Evolutionary conservation across 1,140 invertebrate species (phyloP).

Genomic region (Drosophila miranda): DNA sequence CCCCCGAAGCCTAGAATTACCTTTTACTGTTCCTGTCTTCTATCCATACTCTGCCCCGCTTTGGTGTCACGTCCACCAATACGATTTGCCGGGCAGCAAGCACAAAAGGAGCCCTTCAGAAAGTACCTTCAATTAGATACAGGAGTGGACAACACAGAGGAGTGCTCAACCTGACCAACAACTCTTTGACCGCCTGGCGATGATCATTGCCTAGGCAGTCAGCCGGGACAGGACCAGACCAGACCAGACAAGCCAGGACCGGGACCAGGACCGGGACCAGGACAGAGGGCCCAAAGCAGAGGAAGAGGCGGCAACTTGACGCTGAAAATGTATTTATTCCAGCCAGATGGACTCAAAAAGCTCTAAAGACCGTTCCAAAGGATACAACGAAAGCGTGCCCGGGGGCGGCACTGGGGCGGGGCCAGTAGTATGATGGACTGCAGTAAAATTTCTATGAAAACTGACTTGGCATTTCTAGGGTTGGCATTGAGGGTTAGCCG

Average conservation of each 20-base stretch:
- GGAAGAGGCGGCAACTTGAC: conserved; percentile 13
- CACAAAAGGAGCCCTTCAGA: too few relatives aligned
- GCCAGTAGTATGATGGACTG: conserved; percentile 38
- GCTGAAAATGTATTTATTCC: conserved; percentile 73
- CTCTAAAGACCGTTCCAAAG: conserved; percentile 55
- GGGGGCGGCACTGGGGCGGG: background rate
- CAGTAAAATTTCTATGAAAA: conserved; percentile 68
- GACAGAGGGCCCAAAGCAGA: too few relatives aligned
- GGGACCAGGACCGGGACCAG: background rate
- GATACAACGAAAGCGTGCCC: background rate
- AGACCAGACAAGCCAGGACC: background rate
- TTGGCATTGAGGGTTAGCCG: conserved; percentile 62
- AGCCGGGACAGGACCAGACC: conserved; percentile 1
- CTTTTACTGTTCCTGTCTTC: too few relatives aligned
- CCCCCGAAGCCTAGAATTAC: too few relatives aligned
- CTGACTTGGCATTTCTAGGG: conserved; percentile 43
- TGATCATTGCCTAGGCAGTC: background rate
- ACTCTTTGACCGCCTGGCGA: too few relatives aligned
- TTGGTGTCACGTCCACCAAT: too few relatives aligned
- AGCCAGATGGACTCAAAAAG: conserved; percentile 71
- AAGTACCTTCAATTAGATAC: too few relatives aligned
- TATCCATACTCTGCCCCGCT: too few relatives aligned
- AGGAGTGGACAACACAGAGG: too few relatives aligned
- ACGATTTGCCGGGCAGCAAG: too few relatives aligned
- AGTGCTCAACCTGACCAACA: too few relatives aligned